phyloP scores from a whole-genome alignment of 1,140 invertebrate species.

The Diuraphis noxia region DNA sequence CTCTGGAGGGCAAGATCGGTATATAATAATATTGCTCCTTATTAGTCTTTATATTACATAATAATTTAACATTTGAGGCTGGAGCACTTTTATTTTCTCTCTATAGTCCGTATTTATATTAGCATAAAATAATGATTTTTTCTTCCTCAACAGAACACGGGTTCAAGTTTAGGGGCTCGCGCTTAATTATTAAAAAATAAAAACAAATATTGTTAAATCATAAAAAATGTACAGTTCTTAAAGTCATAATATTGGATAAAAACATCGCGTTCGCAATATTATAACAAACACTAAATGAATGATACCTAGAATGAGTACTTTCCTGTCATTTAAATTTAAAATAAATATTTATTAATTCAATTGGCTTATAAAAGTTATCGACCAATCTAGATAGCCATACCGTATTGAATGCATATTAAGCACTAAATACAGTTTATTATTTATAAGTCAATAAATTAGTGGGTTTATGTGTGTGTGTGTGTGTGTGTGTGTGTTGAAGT shows the following conservation, averaged over 20 bases:
- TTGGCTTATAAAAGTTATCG: not conserved
- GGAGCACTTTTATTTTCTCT: not conserved
- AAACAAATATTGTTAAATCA: not conserved
- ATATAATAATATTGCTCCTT: not conserved
- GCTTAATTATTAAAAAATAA: not conserved
- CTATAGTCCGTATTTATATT: not conserved
- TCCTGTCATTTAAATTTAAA: not conserved
- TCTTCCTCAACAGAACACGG: not conserved
- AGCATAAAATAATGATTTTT: not conserved
- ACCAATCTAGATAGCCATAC: not conserved
- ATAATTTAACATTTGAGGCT: not conserved
- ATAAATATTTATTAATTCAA: not conserved
- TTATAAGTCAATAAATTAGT: not conserved
- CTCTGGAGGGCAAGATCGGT: not conserved
- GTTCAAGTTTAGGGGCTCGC: not conserved
- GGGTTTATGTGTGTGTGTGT: too few relatives aligned
- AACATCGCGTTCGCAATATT: not conserved
- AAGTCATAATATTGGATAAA: not conserved
- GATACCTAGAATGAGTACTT: not conserved
- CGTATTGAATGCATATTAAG: not conserved
- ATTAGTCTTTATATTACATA: not conserved
- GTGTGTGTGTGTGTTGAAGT: not conserved
- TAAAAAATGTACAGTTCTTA: not conserved
- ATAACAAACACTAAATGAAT: not conserved
- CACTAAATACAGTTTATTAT: not conserved